These are phyloP conservation scores for Melanostigma gelatinosum DNA, from an alignment of 2,113 vertebrate genomes.

Conservation along the genomic window DNA sequence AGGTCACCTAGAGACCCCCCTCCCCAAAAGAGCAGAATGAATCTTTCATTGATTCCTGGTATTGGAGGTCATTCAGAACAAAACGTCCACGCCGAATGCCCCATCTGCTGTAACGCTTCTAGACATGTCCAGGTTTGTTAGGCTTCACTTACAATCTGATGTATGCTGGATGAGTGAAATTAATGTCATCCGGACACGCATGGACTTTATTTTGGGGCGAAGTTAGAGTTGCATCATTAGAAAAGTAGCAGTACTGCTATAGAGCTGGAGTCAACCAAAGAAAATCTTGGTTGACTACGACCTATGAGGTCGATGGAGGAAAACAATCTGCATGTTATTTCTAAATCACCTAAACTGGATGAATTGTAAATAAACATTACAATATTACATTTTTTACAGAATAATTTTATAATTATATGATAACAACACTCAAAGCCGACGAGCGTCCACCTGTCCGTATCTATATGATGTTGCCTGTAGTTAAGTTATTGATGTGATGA, in stretches of 20 bases:
- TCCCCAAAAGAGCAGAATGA: slow-evolving; percentile 73
- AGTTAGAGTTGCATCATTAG: neutral
- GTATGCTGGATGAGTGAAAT: slow-evolving; percentile 9
- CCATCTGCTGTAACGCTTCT: slow-evolving; percentile 28
- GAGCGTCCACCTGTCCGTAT: neutral
- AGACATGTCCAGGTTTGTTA: slow-evolving; percentile 13
- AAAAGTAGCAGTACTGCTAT: neutral
- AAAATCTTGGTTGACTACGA: neutral
- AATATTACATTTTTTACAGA: neutral
- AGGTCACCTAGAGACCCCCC: slow-evolving; percentile 91
- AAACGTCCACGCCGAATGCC: slow-evolving; percentile 42
- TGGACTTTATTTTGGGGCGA: neutral
- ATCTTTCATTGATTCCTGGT: slow-evolving; percentile 94
- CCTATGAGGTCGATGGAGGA: neutral
- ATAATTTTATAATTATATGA: neutral
- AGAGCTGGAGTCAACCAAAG: neutral
- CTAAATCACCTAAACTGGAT: neutral
- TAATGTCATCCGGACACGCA: neutral
- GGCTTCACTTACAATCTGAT: slow-evolving; percentile 11
- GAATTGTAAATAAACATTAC: neutral
- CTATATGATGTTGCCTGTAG: neutral
- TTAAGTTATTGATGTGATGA: neutral
- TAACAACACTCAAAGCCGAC: neutral
- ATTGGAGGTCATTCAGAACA: slow-evolving; percentile 87
- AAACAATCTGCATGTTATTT: neutral